Conservation (phyloP, 2,113 vertebrate genomes). For the Toxotes jaculatrix region DNA sequence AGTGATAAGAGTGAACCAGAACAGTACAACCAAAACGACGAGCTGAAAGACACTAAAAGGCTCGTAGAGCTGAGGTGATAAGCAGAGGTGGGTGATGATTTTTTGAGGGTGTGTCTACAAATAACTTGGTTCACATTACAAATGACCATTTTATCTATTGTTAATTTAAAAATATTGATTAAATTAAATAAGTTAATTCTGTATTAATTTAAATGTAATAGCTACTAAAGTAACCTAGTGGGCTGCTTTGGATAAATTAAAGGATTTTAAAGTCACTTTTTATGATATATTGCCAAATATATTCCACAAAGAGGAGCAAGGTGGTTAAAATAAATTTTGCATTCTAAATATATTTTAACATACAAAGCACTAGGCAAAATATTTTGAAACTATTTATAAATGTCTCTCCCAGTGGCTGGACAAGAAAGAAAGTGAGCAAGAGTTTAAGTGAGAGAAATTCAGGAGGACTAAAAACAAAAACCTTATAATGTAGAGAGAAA, state of each 20-base stretch:
- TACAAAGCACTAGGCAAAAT: not conserved
- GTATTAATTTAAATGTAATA: no score
- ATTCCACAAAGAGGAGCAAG: not conserved
- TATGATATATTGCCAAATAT: not conserved
- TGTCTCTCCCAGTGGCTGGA: not conserved
- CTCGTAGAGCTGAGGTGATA: no score
- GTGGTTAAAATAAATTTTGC: not conserved
- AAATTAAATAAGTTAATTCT: no score
- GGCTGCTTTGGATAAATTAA: not conserved
- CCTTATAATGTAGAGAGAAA: constrained; percentile 15
- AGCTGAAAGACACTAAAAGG: not conserved
- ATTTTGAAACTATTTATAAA: not conserved
- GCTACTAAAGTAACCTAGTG: not conserved
- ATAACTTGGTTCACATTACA: not conserved
- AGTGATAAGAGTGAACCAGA: not conserved
- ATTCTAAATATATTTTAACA: not conserved
- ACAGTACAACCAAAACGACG: not conserved
- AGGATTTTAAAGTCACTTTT: no score
- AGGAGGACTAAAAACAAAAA: constrained; percentile 33
- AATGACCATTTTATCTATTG: not conserved
- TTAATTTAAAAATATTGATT: no score
- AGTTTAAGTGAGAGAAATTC: not conserved
- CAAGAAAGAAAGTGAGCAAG: not conserved
- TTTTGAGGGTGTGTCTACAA: no score
- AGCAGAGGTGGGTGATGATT: no score